Base-by-base conservation (phyloP, 2,797 vertebrate genomes). In the Danio choprae region DNA sequence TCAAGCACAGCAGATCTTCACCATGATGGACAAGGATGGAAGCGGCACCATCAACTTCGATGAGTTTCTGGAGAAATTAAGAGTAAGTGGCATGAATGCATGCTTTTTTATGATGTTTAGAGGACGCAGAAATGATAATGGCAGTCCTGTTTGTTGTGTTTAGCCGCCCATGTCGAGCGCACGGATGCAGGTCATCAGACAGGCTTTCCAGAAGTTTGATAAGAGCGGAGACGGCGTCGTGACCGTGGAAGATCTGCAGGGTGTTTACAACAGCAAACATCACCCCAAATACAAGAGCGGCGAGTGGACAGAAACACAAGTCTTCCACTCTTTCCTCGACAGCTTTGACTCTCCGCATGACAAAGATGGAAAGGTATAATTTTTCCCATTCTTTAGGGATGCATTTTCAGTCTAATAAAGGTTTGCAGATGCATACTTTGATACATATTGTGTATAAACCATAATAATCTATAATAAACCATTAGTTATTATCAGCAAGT, bases 161-260 rank as follows among this genome's bases (percentile, higher is more conserved):
- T 63, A 89, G 88, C 85, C 93, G 1, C 89, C 91, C 36, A 92
- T 94, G 93, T 92, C 94, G 3, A 87, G 79, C 44, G 84, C 87
- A 63, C 86, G 91, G 40, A 89, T 85, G 73, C 88, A 90, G 0
- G 81, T 91, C 9, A 89, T 93, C 1, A 15, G 36, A 0, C 86
- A 90, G 1, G 93, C 93, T 0, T 95, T 94, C 9, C 79, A 85
- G 71, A 95, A 94, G 83, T 85, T 94, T 84, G 93, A 94, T 84
- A 76, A 76, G 74, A 94, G 87, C 0, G 91, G 92, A 2, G 91
- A 94, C 0, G 89, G 91, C 0, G 73, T 93, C 43, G 88, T 94
- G 56, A 94, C 93, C 0, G 76, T 94, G 64, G 91, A 91, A 0
- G 93, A 94, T 80, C 90, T 94, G 7, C 86, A 85, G 0, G 91